A percentile compares a stretch with the other conserved stretches of the same genome.
Conservation (phyloP, 1,140 invertebrate species). For the Scaptomyza pallida region DNA sequence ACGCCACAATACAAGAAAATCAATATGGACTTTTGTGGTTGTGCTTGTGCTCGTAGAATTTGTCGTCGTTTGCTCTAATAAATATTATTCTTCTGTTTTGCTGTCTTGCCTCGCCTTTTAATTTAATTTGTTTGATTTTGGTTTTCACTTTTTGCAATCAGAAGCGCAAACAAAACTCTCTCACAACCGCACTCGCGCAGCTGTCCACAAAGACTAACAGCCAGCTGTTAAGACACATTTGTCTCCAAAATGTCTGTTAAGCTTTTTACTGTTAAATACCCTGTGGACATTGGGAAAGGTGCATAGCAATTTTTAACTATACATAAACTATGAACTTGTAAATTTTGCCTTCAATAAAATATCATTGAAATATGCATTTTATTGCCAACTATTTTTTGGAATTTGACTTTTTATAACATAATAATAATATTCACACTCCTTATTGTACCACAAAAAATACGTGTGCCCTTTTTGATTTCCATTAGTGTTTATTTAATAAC, state of each 20-base stretch:
- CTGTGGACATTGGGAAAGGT: not conserved
- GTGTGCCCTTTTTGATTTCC: not conserved
- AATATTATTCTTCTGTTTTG: conserved; percentile 28
- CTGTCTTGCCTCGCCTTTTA: conserved; percentile 32
- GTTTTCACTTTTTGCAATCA: conserved; percentile 26
- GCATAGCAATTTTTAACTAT: not conserved
- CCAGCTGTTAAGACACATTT: conserved; percentile 32
- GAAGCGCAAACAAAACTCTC: conserved; percentile 22
- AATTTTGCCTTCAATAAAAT: not conserved
- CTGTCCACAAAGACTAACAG: conserved; percentile 52
- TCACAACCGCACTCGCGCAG: conserved; percentile 45
- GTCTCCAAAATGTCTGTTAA: not conserved
- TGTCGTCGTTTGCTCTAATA: conserved; percentile 15
- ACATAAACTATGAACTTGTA: not conserved
- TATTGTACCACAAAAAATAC: too few species aligned
- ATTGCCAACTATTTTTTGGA: too few species aligned
- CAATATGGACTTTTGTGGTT: conserved; percentile 55
- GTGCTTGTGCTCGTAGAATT: not conserved
- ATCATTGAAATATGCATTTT: too few species aligned
- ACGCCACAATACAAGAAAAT: conserved; percentile 59
- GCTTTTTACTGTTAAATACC: conserved; percentile 16
- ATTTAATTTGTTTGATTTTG: conserved; percentile 36
- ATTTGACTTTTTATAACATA: too few species aligned
- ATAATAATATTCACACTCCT: too few species aligned
- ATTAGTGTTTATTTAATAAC: not conserved